These are phyloP conservation scores for Porphyrio hochstetteri DNA, from an alignment of 2,113 vertebrate species.

Conservation along the genomic window DNA sequence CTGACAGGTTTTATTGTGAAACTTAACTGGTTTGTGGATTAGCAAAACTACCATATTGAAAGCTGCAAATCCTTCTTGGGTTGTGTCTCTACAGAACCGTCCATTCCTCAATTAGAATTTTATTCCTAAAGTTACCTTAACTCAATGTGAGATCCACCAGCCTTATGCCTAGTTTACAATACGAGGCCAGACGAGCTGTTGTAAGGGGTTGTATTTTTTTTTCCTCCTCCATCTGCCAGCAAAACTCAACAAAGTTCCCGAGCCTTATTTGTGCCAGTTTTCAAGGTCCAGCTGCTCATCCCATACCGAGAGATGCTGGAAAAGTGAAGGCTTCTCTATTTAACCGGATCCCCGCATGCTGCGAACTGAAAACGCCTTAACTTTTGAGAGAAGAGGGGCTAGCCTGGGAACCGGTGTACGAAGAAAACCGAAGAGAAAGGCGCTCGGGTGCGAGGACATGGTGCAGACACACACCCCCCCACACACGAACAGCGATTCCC, in stretches of 20 bases:
- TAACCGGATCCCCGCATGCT: rapidly evolving
- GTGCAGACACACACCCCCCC: neutral
- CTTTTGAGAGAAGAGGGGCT: rapidly evolving
- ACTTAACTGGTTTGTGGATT: constrained; percentile 38
- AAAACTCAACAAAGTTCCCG: neutral
- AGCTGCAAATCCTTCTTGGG: constrained; percentile 2
- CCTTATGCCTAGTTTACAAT: neutral
- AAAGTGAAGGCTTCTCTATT: neutral
- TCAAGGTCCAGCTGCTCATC: neutral
- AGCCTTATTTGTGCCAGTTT: rapidly evolving
- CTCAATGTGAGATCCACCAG: neutral
- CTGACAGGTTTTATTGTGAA: constrained; percentile 57
- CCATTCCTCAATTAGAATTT: neutral
- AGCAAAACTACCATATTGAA: neutral
- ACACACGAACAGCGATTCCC: no score
- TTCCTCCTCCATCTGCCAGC: neutral
- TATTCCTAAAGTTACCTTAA: neutral
- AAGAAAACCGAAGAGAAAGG: neutral
- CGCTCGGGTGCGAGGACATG: rapidly evolving
- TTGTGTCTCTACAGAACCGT: neutral
- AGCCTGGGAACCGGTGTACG: rapidly evolving
- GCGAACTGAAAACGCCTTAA: rapidly evolving
- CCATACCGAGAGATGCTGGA: rapidly evolving
- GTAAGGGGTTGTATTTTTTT: neutral
- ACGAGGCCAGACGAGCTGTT: neutral